Evolutionary conservation across 2,797 vertebrate genomes (phyloP).

Genomic region (Setipinna tenuifilis): DNA sequence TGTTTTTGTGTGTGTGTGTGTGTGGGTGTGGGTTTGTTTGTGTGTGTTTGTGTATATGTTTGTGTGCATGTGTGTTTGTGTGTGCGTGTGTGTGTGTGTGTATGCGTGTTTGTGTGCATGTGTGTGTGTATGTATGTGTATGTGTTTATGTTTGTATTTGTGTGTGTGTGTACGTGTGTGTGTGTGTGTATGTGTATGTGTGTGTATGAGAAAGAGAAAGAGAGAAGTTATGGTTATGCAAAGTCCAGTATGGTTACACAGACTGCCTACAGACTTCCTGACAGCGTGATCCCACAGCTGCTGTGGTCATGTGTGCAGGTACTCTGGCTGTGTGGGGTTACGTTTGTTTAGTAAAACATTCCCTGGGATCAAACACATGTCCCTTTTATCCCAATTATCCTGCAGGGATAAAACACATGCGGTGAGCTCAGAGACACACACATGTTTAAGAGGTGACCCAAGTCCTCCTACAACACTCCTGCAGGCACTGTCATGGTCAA

Average conservation of each 20-base stretch:
- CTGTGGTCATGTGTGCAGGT: neutral
- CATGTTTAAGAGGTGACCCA: no score
- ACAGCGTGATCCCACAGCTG: neutral
- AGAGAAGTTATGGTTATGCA: no score
- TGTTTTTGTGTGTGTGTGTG: neutral
- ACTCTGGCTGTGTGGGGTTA: no score
- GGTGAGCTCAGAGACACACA: no score
- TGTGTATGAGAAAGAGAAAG: neutral
- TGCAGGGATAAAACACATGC: no score
- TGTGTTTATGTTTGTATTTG: no score
- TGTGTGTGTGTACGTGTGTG: neutral
- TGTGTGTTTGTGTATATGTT: neutral
- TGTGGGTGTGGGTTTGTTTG: neutral
- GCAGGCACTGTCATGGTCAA: no score
- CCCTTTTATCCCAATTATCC: no score
- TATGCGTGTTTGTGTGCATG: neutral
- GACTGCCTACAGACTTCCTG: neutral
- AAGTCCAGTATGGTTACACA: neutral
- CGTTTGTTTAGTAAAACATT: no score
- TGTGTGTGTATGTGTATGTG: neutral
- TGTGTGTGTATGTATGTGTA: neutral
- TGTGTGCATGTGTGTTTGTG: neutral
- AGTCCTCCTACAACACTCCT: no score
- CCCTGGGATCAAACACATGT: no score
- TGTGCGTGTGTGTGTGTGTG: conserved; percentile 66